Percentiles rank a stretch among this genome's conserved stretches.
Conservation (phyloP, 2,888 invertebrate genomes). For the Hipparchia semele region DNA sequence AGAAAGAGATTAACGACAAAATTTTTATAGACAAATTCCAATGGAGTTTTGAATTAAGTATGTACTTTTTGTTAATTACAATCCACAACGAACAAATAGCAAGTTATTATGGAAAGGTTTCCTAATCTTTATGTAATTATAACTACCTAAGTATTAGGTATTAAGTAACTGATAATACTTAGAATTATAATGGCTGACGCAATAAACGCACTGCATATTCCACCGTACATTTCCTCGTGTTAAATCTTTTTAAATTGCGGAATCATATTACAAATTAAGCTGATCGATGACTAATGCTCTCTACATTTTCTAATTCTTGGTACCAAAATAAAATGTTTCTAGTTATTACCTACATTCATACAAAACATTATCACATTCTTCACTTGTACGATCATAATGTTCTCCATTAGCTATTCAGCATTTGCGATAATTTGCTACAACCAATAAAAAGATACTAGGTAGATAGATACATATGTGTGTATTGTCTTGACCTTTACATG, state of each 20-base stretch:
- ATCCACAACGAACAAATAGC: too few species aligned
- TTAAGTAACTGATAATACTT: too few species aligned
- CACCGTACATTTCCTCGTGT: background rate
- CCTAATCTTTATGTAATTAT: too few species aligned
- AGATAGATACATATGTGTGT: background rate
- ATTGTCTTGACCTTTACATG: conserved; percentile 22
- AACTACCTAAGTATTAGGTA: too few species aligned
- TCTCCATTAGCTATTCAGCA: background rate
- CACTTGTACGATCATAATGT: background rate
- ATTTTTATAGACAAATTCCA: too few species aligned
- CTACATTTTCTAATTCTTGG: background rate
- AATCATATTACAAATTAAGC: background rate
- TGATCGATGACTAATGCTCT: conserved; percentile 1
- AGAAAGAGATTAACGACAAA: too few species aligned
- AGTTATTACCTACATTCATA: background rate
- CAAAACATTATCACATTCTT: background rate
- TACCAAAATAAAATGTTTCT: background rate
- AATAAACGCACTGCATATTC: too few species aligned
- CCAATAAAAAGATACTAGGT: background rate
- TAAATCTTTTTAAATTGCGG: conserved; percentile 1
- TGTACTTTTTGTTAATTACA: too few species aligned
- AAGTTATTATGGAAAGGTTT: too few species aligned
- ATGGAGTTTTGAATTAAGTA: too few species aligned
- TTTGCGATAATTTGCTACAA: background rate
- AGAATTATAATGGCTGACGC: too few species aligned